phyloP scores from a whole-genome alignment of 2,888 invertebrate species.

The Fissipunctia ypsillon region DNA sequence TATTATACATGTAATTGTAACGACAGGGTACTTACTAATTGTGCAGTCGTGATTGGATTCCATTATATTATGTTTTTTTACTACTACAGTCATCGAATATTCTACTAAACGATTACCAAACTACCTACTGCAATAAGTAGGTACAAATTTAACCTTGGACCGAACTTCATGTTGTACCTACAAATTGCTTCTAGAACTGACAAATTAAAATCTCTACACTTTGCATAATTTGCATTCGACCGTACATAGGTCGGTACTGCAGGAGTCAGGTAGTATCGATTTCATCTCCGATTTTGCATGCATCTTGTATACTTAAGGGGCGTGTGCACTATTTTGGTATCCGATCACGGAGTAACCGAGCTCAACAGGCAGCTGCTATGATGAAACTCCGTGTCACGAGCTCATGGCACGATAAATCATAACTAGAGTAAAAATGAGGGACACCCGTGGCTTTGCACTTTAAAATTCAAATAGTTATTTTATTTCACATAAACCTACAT shows the following conservation, averaged over 20 bases:
- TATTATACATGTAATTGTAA: constrained; percentile 43
- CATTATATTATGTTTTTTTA: constrained; percentile 4
- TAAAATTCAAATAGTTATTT: background rate
- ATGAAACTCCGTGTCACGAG: constrained; percentile 3
- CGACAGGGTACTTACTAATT: constrained; percentile 33
- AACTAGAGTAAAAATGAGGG: background rate
- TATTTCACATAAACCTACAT: background rate
- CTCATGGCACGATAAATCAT: constrained; percentile 11
- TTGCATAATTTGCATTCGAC: background rate
- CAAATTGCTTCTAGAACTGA: background rate
- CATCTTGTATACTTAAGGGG: background rate
- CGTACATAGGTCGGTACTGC: background rate
- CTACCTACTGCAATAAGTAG: background rate
- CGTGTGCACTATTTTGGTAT: constrained; percentile 5
- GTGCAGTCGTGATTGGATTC: constrained; percentile 25
- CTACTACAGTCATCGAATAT: constrained; percentile 14
- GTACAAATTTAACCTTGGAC: background rate
- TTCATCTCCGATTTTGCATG: background rate
- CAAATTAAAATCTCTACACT: background rate
- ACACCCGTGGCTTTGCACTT: background rate
- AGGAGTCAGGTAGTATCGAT: background rate
- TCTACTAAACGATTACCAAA: background rate
- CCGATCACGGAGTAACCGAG: background rate
- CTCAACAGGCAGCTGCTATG: constrained; percentile 35
- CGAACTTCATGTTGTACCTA: background rate